phyloP scores from a whole-genome alignment of 2,113 vertebrate species.

The Aphyosemion australe region DNA sequence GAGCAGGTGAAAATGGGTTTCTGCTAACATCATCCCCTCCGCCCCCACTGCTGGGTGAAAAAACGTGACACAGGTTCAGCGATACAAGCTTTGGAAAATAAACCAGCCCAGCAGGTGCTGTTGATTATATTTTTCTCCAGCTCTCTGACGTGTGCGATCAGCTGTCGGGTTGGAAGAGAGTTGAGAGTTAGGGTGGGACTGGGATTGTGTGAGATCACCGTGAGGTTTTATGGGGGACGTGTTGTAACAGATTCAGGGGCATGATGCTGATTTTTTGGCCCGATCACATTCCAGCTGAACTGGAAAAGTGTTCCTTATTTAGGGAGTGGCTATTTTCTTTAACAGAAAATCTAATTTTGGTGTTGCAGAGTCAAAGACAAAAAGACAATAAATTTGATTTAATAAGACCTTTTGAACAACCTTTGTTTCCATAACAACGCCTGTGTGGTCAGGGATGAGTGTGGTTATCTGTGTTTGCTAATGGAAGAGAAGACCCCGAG shows the following conservation, averaged over 20 bases:
- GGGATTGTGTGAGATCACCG: slow-evolving; percentile 48
- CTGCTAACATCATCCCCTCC: background rate
- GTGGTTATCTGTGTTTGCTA: slow-evolving; percentile 19
- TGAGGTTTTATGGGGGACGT: slow-evolving; percentile 7
- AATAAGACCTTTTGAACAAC: background rate
- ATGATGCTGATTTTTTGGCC: slow-evolving; percentile 20
- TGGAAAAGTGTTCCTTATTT: no score
- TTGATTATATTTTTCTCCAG: background rate
- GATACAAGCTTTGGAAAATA: slow-evolving; percentile 17
- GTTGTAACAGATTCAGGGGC: slow-evolving; percentile 41
- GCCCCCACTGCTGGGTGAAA: background rate
- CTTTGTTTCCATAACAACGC: slow-evolving; percentile 31
- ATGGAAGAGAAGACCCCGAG: slow-evolving; percentile 39
- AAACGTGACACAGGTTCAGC: background rate
- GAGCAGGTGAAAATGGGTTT: slow-evolving; percentile 22
- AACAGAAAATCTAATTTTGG: no score
- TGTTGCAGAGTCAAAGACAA: background rate
- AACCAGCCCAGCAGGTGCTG: slow-evolving; percentile 16
- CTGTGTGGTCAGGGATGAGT: slow-evolving; percentile 20
- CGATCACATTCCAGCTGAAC: background rate
- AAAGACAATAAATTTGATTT: slow-evolving; percentile 2
- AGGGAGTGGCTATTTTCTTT: no score
- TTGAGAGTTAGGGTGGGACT: slow-evolving; percentile 27
- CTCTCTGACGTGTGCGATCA: slow-evolving; percentile 9
- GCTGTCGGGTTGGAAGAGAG: slow-evolving; percentile 12